A percentile compares a stretch with the other conserved stretches of the same genome.
Evolutionary conservation across 2,888 invertebrate species (phyloP).

Genomic region (Pyrocoelia pectoralis): DNA sequence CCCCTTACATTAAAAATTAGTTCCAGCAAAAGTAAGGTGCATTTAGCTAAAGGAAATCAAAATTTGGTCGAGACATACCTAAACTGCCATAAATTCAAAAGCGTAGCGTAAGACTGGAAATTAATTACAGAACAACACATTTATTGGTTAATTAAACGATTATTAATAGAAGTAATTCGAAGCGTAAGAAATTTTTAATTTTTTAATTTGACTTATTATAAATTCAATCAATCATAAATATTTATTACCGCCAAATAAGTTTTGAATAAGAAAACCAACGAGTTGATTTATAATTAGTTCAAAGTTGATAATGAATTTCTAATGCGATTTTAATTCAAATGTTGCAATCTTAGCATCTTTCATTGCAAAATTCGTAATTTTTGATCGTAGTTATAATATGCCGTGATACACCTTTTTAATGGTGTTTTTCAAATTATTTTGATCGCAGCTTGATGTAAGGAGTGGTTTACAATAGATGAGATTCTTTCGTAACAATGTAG

Average conservation of each 20-base stretch:
- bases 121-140: too few species aligned
- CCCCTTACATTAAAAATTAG: too few species aligned
- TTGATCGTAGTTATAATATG: not conserved
- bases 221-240: not conserved
- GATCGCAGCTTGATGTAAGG: constrained; percentile 31
- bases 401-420: constrained; percentile 30
- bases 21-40: too few species aligned
- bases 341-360: not conserved
- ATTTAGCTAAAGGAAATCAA: too few species aligned
- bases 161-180: not conserved
- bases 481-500: constrained; percentile 29
- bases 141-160: too few species aligned
- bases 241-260: not conserved
- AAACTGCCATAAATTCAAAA: too few species aligned
- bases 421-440: constrained; percentile 31
- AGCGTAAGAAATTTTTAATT: not conserved
- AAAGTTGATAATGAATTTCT: not conserved
- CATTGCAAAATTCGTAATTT: not conserved
- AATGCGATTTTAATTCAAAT: not conserved
- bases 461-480: constrained; percentile 25
- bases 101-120: too few species aligned
- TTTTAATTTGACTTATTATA: too few species aligned
- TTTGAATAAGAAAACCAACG: too few species aligned
- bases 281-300: too few species aligned
- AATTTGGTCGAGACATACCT: too few species aligned